Conservation (phyloP, 2,797 vertebrate genomes). For the Falco rusticolus region DNA sequence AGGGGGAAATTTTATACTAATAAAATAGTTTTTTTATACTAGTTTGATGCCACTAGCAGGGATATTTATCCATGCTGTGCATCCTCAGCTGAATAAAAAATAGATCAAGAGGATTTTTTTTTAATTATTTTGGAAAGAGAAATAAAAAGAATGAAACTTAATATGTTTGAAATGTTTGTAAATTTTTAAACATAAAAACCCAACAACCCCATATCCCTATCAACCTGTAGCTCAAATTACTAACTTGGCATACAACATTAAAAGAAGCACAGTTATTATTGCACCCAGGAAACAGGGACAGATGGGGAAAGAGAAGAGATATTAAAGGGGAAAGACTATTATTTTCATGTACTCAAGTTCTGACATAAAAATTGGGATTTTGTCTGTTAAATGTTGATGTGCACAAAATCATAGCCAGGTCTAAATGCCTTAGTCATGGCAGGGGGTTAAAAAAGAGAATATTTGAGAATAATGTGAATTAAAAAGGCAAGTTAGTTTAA, state of each 20-base stretch:
- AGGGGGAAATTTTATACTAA: neutral
- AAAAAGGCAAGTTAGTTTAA: slow-evolving; percentile 84
- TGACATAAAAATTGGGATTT: slow-evolving; percentile 51
- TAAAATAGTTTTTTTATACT: neutral
- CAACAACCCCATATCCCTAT: slow-evolving; percentile 15
- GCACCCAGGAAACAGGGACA: neutral
- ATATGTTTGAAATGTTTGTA: slow-evolving; percentile 48
- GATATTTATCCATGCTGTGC: neutral
- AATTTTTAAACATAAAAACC: slow-evolving; percentile 58
- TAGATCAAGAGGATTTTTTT: neutral
- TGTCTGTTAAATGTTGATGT: slow-evolving; percentile 57
- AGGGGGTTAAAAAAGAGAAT: slow-evolving; percentile 73
- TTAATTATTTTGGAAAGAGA: neutral
- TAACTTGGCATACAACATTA: slow-evolving; percentile 5
- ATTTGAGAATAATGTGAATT: slow-evolving; percentile 82
- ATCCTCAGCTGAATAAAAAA: slow-evolving; percentile 39
- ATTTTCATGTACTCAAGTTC: slow-evolving; percentile 15
- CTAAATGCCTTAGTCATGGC: slow-evolving; percentile 74
- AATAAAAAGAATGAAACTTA: neutral
- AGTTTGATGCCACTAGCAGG: neutral
- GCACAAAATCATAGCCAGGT: slow-evolving; percentile 47
- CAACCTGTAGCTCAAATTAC: neutral
- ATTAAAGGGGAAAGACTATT: neutral
- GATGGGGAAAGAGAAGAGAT: neutral
- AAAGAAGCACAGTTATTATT: neutral